Conservation (phyloP, 2,797 vertebrate genomes). For the Myoxocephalus aenaeus region DNA sequence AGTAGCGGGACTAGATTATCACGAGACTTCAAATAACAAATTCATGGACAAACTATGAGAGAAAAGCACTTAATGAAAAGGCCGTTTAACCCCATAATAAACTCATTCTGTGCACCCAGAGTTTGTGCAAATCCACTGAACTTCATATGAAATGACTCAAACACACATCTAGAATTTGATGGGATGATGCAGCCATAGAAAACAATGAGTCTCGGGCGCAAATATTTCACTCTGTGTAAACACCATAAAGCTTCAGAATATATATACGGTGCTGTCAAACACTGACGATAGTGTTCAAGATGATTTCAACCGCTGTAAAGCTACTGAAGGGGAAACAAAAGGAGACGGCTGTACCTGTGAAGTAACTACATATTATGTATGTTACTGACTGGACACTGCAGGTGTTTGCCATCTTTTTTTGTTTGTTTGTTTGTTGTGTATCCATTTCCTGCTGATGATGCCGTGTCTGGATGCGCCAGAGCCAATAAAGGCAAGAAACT, state of each 20-base stretch:
- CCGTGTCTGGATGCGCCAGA: conserved; percentile 43
- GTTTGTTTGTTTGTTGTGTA: conserved; percentile 10
- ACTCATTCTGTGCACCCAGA: not conserved
- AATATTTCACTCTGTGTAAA: not conserved
- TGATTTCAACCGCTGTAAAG: not conserved
- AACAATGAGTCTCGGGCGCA: not conserved
- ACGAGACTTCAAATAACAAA: not conserved
- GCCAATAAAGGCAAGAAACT: conserved; percentile 60
- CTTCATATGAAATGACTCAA: not conserved
- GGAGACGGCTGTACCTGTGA: not conserved
- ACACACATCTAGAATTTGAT: not conserved
- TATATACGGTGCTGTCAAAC: not conserved
- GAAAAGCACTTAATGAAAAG: not conserved
- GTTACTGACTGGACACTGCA: not conserved
- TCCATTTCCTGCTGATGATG: conserved; percentile 24
- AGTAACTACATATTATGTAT: not conserved
- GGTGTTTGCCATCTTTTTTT: not conserved
- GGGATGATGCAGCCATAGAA: not conserved
- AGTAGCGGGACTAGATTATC: too few relatives aligned
- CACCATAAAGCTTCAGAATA: conserved; percentile 5
- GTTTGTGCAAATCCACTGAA: not conserved
- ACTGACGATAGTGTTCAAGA: not conserved
- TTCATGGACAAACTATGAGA: not conserved
- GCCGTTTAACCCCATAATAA: not conserved
- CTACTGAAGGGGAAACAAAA: not conserved